Percentiles rank a stretch among this genome's conserved stretches.
Conservation (phyloP, 2,113 vertebrate genomes). For the Neolamprologus variostigma region DNA sequence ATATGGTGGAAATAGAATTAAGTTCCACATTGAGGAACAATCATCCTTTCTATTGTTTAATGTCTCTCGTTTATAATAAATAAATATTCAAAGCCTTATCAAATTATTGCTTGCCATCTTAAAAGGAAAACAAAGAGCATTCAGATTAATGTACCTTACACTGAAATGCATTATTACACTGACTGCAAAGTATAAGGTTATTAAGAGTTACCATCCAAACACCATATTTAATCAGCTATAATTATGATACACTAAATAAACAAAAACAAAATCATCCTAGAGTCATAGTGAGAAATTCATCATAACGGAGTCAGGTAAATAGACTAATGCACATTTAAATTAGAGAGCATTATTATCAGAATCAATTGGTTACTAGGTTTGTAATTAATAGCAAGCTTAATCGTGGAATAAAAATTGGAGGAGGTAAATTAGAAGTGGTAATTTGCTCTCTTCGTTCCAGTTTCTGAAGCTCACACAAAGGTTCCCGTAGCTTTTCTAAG, state of each 20-base stretch:
- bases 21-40: background rate
- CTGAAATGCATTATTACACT: background rate
- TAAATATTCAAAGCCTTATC: background rate
- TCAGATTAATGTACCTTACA: background rate
- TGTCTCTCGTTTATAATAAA: background rate
- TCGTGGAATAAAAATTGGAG: constrained; percentile 9
- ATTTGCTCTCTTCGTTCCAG: constrained; percentile 15
- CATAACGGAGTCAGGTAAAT: constrained; percentile 5
- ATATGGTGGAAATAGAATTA: background rate
- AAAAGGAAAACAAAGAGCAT: background rate
- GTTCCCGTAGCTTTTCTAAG: background rate
- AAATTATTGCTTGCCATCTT: background rate
- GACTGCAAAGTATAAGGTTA: background rate
- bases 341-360: constrained; percentile 18
- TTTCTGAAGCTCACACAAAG: background rate
- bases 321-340: constrained; percentile 10
- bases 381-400: constrained; percentile 43
- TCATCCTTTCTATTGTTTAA: background rate
- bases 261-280: background rate
- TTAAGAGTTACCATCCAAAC: background rate
- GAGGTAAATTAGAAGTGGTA: constrained; percentile 43
- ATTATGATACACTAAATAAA: background rate
- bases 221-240: background rate
- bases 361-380: constrained; percentile 21
- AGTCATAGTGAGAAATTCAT: background rate